phyloP scores from a whole-genome alignment of 1,140 invertebrate genomes.

The Zaprionus africanus region DNA sequence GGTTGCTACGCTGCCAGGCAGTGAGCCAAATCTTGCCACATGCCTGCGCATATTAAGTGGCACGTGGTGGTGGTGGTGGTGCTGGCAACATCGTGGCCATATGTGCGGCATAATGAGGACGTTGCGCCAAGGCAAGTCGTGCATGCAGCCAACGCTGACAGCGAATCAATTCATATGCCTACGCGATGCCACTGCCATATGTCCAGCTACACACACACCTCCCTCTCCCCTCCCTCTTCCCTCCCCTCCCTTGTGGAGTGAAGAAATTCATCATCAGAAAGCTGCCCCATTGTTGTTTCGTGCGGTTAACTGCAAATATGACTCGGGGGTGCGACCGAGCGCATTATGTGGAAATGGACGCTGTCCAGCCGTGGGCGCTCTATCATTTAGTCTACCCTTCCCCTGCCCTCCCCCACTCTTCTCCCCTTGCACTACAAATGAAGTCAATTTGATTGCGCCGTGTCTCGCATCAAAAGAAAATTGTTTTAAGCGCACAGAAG shows the following conservation, averaged over 20 bases:
- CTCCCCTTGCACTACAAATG: conserved; percentile 61
- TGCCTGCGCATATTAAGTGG: conserved; percentile 81
- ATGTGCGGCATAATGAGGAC: conserved; percentile 80
- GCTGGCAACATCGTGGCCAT: conserved; percentile 62
- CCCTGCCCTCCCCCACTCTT: conserved; percentile 39
- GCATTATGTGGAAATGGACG: conserved; percentile 55
- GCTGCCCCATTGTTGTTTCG: conserved; percentile 62
- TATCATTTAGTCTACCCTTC: conserved; percentile 68
- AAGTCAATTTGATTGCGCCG: conserved; percentile 78
- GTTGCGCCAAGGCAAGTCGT: conserved; percentile 64
- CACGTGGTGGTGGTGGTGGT: conserved; percentile 39
- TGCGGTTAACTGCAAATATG: conserved; percentile 76
- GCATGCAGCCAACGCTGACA: conserved; percentile 70
- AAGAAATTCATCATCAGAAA: conserved; percentile 64
- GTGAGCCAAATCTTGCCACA: conserved; percentile 72
- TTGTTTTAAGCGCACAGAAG: conserved; percentile 70
- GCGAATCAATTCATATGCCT: conserved; percentile 80
- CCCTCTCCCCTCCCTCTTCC: not conserved
- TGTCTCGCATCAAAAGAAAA: conserved; percentile 74
- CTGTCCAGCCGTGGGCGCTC: conserved; percentile 40
- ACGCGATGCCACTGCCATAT: conserved; percentile 4
- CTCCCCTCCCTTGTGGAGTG: not conserved
- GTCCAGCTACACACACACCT: not conserved
- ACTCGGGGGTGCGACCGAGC: conserved; percentile 60
- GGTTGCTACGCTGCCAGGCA: conserved; percentile 27